Percentiles rank a stretch among this genome's conserved stretches.
phyloP scores from a whole-genome alignment of 1,140 invertebrate species.

The Drosophila mojavensis region DNA sequence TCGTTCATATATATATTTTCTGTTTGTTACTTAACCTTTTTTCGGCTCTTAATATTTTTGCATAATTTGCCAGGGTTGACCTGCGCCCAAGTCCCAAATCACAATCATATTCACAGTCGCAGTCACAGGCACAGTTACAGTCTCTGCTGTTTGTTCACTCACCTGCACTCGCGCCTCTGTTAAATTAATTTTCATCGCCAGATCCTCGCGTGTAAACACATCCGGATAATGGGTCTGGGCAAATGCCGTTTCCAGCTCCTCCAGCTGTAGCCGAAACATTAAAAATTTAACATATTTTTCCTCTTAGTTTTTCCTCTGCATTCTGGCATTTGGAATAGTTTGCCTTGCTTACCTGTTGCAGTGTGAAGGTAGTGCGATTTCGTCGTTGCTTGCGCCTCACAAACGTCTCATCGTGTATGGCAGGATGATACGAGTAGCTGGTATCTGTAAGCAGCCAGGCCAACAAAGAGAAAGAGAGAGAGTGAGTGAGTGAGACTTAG shows the following conservation, averaged over 20 bases:
- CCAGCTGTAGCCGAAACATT: constrained; percentile 86
- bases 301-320: background rate
- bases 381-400: constrained; percentile 96
- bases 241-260: constrained; percentile 98
- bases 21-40: constrained; percentile 26
- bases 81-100: background rate
- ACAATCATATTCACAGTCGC: background rate
- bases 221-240: constrained; percentile 99
- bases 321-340: background rate
- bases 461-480: background rate
- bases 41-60: constrained; percentile 43
- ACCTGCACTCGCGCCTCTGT: constrained; percentile 99
- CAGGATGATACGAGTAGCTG: constrained; percentile 95
- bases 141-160: constrained; percentile 63
- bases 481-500: constrained; percentile 26
- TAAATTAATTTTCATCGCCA: constrained; percentile 99
- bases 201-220: constrained; percentile 98
- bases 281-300: constrained; percentile 58
- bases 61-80: constrained; percentile 57
- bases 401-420: constrained; percentile 98
- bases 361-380: constrained; percentile 98
- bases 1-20: constrained; percentile 33
- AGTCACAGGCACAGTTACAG: background rate
- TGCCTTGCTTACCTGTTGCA: constrained; percentile 91
- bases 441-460: constrained; percentile 88